Conservation (phyloP, 2,888 invertebrate species). For the Sinhomidia bicolor region DNA sequence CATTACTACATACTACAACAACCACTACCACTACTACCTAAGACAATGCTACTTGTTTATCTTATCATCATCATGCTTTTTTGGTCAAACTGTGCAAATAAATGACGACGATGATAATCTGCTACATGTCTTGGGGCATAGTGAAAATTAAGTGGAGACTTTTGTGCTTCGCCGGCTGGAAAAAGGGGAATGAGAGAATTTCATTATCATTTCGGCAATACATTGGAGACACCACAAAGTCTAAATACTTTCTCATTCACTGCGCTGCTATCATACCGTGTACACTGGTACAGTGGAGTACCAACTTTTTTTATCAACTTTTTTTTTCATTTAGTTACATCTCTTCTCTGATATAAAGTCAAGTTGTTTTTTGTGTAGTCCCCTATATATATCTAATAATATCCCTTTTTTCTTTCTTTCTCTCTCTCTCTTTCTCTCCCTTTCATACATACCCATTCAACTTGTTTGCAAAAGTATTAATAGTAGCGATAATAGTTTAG, state of each 20-base stretch:
- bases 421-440: neutral
- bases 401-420: neutral
- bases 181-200: slow-evolving; percentile 12
- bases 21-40: too few relatives aligned
- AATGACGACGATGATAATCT: slow-evolving; percentile 42
- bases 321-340: neutral
- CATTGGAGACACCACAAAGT: neutral
- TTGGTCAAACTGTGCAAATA: slow-evolving; percentile 45
- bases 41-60: slow-evolving; percentile 57
- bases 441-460: neutral
- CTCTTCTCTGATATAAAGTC: neutral
- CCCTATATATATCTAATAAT: too few relatives aligned
- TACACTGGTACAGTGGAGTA: neutral
- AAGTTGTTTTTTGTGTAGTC: neutral
- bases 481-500: slow-evolving; percentile 57
- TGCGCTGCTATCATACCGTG: neutral
- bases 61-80: slow-evolving; percentile 31
- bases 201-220: neutral
- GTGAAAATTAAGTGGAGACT: slow-evolving; percentile 48
- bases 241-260: neutral
- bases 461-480: slow-evolving; percentile 54
- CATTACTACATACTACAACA: too few relatives aligned
- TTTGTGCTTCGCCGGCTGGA: slow-evolving; percentile 2
- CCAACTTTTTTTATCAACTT: slow-evolving; percentile 19
- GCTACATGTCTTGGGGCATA: slow-evolving; percentile 59